Evolutionary conservation across 2,888 invertebrate species (phyloP).

Genomic region (Leptodirus hochenwartii): DNA sequence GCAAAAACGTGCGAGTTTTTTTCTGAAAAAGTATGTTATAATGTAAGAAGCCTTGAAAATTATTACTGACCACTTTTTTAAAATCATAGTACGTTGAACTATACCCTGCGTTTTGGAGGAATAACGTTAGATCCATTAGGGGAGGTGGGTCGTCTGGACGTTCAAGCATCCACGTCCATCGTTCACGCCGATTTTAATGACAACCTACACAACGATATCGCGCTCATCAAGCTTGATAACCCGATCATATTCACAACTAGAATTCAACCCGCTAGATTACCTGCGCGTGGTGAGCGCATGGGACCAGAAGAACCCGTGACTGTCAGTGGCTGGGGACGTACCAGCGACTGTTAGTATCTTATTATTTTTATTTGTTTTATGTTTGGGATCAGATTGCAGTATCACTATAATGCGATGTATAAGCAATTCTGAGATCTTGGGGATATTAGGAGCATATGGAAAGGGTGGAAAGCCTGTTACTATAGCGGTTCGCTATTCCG

Average conservation of each 20-base stretch:
- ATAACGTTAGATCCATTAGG: background rate
- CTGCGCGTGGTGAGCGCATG: conserved; percentile 7
- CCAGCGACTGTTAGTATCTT: conserved; percentile 14
- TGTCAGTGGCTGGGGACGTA: conserved; percentile 18
- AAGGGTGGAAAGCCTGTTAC: too few relatives aligned
- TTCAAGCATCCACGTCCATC: conserved; percentile 3
- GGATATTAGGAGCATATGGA: too few relatives aligned
- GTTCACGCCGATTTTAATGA: conserved; percentile 11
- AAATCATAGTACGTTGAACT: too few relatives aligned
- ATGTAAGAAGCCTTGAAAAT: too few relatives aligned
- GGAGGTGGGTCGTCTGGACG: conserved; percentile 1
- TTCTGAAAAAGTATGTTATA: too few relatives aligned
- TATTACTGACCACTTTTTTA: too few relatives aligned
- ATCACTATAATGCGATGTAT: too few relatives aligned
- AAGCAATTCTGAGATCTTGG: too few relatives aligned
- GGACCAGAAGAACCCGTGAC: conserved; percentile 8
- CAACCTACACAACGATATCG: conserved; percentile 14
- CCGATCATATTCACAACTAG: conserved; percentile 11
- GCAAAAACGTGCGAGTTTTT: too few relatives aligned
- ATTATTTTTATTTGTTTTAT: too few relatives aligned
- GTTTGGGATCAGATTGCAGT: too few relatives aligned
- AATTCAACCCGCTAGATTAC: conserved; percentile 14
- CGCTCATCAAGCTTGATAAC: conserved; percentile 11
- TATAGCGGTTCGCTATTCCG: too few relatives aligned
- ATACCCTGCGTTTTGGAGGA: conserved; percentile 3